Percentiles rank a stretch among this genome's conserved stretches.
These are phyloP conservation scores for Pollenia amentaria DNA, from an alignment of 2,888 invertebrate species.

Conservation along the genomic window DNA sequence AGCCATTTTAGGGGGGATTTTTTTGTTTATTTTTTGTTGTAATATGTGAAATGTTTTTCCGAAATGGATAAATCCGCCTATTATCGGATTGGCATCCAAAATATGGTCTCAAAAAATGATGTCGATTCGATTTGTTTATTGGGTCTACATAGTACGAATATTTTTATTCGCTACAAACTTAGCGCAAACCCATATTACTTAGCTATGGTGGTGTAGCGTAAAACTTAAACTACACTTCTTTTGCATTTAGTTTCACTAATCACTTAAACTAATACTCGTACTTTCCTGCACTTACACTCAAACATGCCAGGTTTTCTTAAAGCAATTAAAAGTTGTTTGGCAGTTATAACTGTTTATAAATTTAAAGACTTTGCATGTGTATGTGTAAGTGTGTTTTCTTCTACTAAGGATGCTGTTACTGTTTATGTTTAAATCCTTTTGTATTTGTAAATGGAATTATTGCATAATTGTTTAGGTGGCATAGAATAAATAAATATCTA, in stretches of 20 bases:
- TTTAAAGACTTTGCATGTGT: constrained; percentile 27
- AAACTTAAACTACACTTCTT: constrained; percentile 28
- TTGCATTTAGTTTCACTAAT: constrained; percentile 62
- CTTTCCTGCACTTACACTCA: not conserved
- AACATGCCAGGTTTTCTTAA: constrained; percentile 60
- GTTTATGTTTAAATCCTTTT: not conserved
- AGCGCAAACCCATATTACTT: not conserved
- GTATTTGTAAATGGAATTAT: constrained; percentile 28
- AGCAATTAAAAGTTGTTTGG: constrained; percentile 71
- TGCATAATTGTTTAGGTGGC: constrained; percentile 57
- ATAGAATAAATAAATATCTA: constrained; percentile 48
- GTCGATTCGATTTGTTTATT: no score
- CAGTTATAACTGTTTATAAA: no score
- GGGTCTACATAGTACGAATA: no score
- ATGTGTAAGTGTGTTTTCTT: not conserved
- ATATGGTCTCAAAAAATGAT: no score
- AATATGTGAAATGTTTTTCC: no score
- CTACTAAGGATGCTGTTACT: not conserved
- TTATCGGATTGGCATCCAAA: no score
- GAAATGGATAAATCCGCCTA: no score
- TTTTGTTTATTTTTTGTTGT: no score
- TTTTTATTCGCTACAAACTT: no score
- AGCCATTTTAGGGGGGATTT: no score
- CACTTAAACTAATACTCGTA: constrained; percentile 56
- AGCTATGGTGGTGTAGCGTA: not conserved